Evolutionary conservation across 2,797 vertebrate genomes (phyloP), one percentile per base, ranked within the genome.

Genomic region (Gadopsis marmoratus): DNA sequence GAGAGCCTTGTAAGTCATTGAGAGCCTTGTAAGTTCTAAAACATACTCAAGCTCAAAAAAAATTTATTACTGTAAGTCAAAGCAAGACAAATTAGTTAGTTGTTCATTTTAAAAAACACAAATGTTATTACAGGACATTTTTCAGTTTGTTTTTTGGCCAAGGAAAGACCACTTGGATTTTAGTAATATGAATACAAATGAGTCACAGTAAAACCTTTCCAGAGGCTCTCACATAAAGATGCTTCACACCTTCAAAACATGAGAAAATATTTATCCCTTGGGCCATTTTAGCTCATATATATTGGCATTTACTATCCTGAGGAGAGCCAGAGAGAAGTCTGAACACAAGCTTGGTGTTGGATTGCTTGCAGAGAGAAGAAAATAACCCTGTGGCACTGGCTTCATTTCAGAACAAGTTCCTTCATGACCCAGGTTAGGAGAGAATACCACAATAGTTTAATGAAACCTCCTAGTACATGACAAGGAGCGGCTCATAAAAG

Each of bases 381-480:
- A 81, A 75, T 35, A 79, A 50, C 62, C 83, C 91, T 55, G 51
- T 33, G 77, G 83, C 88, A 77, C 39, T 75, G 69, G 62, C 50
- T 91, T 81, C 60, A 71, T 81, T 85, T 88, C 58, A 81, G 75
- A 89, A 89, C 92, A 94, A 82, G 93, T 93, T 92, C 50, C 66
- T 81, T 93, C 92, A 90, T 79, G 93, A 93, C 73, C 35, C 51
- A 82, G 23, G 50, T 69, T 82, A 76, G 72, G 17, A 75, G 60
- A 63, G 37, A 69, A 72, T 45, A 67, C 78, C 68, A 55, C 55
- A 84, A 75, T 50, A 78, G 71, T 82, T 83, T 64, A 80, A 79
- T 84, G 70, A 71, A 82, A 79, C 48, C 35, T 61, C 54, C 4
- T 70, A 58, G 63, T 70, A 29, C 47, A 75, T 64, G 61, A 53